Base-by-base conservation (phyloP, 1,140 invertebrate species). In the Heliconius hermathena region DNA sequence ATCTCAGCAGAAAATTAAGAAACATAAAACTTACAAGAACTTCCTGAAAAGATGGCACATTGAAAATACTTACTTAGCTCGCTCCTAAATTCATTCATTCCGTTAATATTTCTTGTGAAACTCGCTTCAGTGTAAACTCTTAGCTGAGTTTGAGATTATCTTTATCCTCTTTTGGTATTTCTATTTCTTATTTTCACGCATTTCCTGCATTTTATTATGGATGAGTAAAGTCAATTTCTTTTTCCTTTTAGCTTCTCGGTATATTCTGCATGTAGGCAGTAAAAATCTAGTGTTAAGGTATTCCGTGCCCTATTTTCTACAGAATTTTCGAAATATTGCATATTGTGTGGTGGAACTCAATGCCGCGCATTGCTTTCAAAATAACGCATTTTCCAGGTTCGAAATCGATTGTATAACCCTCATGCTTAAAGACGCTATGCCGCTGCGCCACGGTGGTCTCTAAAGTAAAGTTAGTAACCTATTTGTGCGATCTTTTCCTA, bases 41-140 rank as follows among this genome's bases (percentile, higher is more conserved):
- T 66, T 29, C 60, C 60, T 11, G 60, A 29, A 66, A 66, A 66
- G 60, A 66, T 66, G 60, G 60, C 60, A 66, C 60, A 66, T 29
- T 29, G 60, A 66, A 66, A 29, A 66, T 66, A 66, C 60, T 66
- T 66, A 66, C 60, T 66, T 66, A 66, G 60, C 60, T 66, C 60
- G 60, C 16, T 66, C 26, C 13, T 66, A 66, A 66, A 29, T 66
- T 66, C 60, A 66, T 66, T 29, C 60, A 16, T 66, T 66, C 13
- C 9, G 60, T 66, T 66, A 66, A 66, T 66, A 66, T 66, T 66
- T 66, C 60, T 66, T 29, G 60, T 29, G 60, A 66, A 66, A 66
- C 60, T 66, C 60, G 26, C n/a, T 66, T 4, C 60, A 66, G 60
- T 66, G 60, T 29, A 66, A 66, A 66, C 9, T 16, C 22, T 60